These are phyloP conservation scores for Rhaphigaster nebulosa DNA, from an alignment of 2,888 invertebrate species.

Conservation along the genomic window DNA sequence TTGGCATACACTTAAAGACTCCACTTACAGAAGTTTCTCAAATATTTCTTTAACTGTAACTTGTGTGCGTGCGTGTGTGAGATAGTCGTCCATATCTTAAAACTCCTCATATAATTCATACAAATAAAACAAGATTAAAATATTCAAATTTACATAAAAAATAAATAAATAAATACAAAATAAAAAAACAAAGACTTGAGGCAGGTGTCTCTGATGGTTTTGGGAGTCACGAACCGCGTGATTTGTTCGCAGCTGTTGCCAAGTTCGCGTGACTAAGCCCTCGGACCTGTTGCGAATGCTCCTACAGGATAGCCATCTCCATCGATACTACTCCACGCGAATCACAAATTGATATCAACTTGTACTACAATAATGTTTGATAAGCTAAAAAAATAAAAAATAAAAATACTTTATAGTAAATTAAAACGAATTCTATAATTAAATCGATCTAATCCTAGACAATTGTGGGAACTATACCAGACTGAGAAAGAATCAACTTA, in stretches of 20 bases:
- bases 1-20: too few relatives aligned
- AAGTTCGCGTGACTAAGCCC: neutral
- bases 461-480: neutral
- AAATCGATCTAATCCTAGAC: too few relatives aligned
- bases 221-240: neutral
- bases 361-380: neutral
- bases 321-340: too few relatives aligned
- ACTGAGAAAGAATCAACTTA: too few relatives aligned
- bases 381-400: neutral
- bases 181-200: neutral
- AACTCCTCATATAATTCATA: neutral
- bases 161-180: neutral
- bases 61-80: too few relatives aligned
- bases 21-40: too few relatives aligned
- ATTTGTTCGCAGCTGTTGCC: constrained; percentile 17
- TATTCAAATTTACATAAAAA: neutral
- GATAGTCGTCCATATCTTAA: neutral
- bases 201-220: neutral
- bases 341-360: neutral
- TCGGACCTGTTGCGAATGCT: neutral
- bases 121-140: neutral
- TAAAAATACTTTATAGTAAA: neutral
- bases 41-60: neutral
- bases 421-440: neutral
- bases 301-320: too few relatives aligned